Base-by-base conservation (phyloP, 2,113 vertebrate genomes). In the Porphyrio hochstetteri region DNA sequence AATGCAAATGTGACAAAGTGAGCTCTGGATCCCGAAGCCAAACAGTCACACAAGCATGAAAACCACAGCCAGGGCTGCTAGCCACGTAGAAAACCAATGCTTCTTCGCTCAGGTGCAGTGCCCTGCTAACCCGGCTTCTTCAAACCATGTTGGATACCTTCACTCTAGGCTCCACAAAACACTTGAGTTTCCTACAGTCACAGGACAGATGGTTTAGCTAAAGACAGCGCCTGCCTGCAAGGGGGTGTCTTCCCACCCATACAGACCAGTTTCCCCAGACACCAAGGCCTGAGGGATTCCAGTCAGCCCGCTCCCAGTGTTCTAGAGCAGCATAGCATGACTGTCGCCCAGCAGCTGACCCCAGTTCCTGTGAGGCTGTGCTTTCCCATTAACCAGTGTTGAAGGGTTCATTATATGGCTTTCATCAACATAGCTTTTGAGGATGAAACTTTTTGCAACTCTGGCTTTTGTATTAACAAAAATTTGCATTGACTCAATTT, bases 291-390 rank as follows among this genome's bases (percentile, higher is more conserved):
- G 4, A 65, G n/a, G 25, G 19, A 42, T 46, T 1, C 0, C 1
- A 0, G 24, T 24, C 36, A 88, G 44, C 13, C 36, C 0, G 0
- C 15, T 88, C 52, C 23, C 15, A 31, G 9, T 5, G 4, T 33
- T 53, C 27, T 44, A 35, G 25, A 1, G 2, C 12, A 18, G 27
- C 38, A 55, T 0, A 0, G 48, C 28, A 77, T 2, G 3, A 31
- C 35, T 8, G 24, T 35, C 35, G 60, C 13, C 11, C 0, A 0
- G 18, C 31, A 68, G 50, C 8, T 50, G n/a, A 59, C 15, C 15
- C 29, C 28, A 59, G 18, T 31, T 78, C 55, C 14, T 42, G 19
- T 56, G 27, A 31, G 48, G 20, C 31, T 29, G 15, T 29, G 23
- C 29, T 27, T 61, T 65, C 57, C 77, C 63, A 38, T 72, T 69